Conservation (phyloP, 2,797 vertebrate species). For the Thalassophryne amazonica region DNA sequence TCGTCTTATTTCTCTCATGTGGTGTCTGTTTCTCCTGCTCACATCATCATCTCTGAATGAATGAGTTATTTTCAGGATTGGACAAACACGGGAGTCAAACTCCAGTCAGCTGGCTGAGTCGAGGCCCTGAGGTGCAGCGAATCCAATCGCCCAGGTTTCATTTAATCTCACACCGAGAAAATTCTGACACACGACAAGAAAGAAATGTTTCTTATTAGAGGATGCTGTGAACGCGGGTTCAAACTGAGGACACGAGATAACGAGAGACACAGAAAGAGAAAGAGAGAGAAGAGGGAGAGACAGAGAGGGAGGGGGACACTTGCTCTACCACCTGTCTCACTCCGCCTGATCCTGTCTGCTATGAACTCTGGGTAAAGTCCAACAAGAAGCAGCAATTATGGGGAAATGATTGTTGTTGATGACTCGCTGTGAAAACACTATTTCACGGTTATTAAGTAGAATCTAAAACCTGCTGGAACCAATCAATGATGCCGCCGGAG, state of each 20-base stretch:
- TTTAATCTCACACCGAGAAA: conserved; percentile 50
- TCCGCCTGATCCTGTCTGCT: conserved; percentile 24
- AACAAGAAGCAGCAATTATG: conserved; percentile 35
- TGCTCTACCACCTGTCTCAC: neutral
- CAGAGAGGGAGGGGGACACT: conserved; percentile 11
- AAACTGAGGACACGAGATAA: conserved; percentile 56
- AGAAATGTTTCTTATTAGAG: conserved; percentile 22
- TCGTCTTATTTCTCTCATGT: neutral
- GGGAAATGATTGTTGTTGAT: conserved; percentile 35
- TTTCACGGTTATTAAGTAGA: conserved; percentile 45
- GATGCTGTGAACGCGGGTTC: conserved; percentile 53
- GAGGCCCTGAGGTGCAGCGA: conserved; percentile 44
- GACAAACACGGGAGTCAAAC: conserved; percentile 73
- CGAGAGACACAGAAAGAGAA: too few species aligned
- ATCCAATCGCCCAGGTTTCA: conserved; percentile 63
- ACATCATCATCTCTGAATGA: conserved; percentile 43
- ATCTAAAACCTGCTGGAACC: conserved; percentile 34
- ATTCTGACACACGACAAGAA: conserved; percentile 42
- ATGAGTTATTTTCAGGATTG: conserved; percentile 58
- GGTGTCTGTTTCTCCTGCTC: conserved; percentile 4
- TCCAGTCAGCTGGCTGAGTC: conserved; percentile 66
- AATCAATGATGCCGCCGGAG: conserved; percentile 32
- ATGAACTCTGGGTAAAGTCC: conserved; percentile 32
- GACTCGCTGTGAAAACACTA: conserved; percentile 40
- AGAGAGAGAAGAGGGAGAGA: too few species aligned